Conservation (phyloP, 1,140 invertebrate species). For the Scaptomyza hsui region DNA sequence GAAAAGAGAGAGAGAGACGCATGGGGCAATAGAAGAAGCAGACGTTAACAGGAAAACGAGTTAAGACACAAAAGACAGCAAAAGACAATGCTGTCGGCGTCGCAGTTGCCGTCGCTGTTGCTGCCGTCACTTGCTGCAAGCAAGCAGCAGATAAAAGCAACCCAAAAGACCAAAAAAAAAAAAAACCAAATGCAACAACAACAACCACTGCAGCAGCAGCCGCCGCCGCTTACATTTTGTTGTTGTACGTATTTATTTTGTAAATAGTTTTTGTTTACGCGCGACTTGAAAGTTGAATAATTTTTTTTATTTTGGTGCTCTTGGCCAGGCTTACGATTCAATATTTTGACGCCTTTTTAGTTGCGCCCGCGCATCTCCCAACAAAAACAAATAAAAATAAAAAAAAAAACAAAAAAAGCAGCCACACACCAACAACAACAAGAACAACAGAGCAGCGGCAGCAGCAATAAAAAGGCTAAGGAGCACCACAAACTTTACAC, state of each 20-base stretch:
- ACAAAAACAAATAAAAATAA: slow-evolving; percentile 42
- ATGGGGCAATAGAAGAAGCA: slow-evolving; percentile 34
- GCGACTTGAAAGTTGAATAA: slow-evolving; percentile 15
- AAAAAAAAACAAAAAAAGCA: too few species aligned
- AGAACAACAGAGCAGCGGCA: slow-evolving; percentile 1
- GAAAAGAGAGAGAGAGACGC: too few species aligned
- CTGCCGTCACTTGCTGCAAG: slow-evolving; percentile 43
- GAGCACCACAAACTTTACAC: slow-evolving; percentile 39
- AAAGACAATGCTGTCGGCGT: slow-evolving; percentile 36
- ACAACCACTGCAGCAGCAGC: slow-evolving; percentile 4
- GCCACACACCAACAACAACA: slow-evolving; percentile 15
- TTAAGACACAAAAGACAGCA: slow-evolving; percentile 41
- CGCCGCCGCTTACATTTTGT: slow-evolving; percentile 18
- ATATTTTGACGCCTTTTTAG: slow-evolving; percentile 46
- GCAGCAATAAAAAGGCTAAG: slow-evolving; percentile 34
- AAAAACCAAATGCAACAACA: slow-evolving; percentile 30
- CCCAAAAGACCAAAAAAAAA: slow-evolving; percentile 22
- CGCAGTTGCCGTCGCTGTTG: slow-evolving; percentile 1
- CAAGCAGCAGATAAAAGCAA: slow-evolving; percentile 36
- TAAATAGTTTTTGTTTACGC: slow-evolving; percentile 40
- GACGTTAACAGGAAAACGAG: slow-evolving; percentile 45
- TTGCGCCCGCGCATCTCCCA: slow-evolving; percentile 72
- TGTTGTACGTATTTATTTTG: slow-evolving; percentile 20
- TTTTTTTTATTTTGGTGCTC: slow-evolving; percentile 17
- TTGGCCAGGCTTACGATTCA: slow-evolving; percentile 48